Evolutionary conservation across 1,140 invertebrate genomes (phyloP), one percentile per base, ranked within the genome.

Genomic region (Metopolophium dirhodum): DNA sequence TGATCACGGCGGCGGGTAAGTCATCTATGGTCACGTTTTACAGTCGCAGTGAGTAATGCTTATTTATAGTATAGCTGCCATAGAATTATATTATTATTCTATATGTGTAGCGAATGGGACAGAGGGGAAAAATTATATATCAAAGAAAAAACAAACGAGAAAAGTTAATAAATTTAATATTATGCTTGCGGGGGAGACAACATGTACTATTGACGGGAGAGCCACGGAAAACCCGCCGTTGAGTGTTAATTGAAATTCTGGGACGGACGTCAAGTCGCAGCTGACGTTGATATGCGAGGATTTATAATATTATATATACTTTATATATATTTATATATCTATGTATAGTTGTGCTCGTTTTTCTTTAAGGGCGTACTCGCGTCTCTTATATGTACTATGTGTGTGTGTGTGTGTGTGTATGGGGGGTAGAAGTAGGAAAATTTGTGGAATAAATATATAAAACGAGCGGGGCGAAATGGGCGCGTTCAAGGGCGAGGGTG

Each of bases 211-310:
- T 7, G 86, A 49, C 9, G 35, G 51, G 22, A 26, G 49, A 54
- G n/a, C 2, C 18, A 7, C 4, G 49, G 49, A 89, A 89, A 89
- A 54, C n/a, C 9, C 8, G 3, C 35, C 49, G 35, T 7, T 51
- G 51, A 57, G 54, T 41, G 51, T 61, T 57, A 57, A 90, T 90
- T 90, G 88, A 90, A 90, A 90, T 57, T 57, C 88, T 35, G 30
- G n/a, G 26, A n/a, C 30, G n/a, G n/a, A n/a, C 61, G 61, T 77
- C 61, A n/a, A n/a, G 61, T 14, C 61, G 22, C n/a, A 77, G 6
- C n/a, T 77, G 61, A 77, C 61, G 61, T 77, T 77, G 61, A 77
- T n/a, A 77, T n/a, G n/a, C 30, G 18, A 18, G 14, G 30, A 68
- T 68, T 68, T n/a, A 68, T 68, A 61, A n/a, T 68, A 68, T 11